Evolutionary conservation across 2,797 vertebrate species (phyloP).

Genomic region (Danio albolineatus): DNA sequence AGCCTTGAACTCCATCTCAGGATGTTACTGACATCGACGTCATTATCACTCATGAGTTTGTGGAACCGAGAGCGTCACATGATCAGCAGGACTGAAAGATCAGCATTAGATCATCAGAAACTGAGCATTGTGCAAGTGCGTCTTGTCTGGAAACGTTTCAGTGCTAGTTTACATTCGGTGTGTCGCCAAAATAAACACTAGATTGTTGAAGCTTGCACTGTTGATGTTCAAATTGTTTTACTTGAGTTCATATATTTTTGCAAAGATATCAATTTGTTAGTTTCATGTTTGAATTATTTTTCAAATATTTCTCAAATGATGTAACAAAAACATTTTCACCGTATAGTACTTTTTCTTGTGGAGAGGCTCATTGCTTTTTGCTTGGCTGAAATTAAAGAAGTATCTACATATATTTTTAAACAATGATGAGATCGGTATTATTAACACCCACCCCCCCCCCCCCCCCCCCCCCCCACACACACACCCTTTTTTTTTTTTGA

Average conservation of each 20-base stretch:
- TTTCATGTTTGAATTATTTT: no score
- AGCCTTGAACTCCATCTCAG: neutral
- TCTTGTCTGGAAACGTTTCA: neutral
- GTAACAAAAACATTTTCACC: no score
- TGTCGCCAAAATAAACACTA: constrained; percentile 2
- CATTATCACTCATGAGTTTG: neutral
- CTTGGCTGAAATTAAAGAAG: no score
- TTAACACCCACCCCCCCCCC: no score
- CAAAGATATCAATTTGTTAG: no score
- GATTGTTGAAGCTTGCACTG: neutral
- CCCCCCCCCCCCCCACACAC: no score
- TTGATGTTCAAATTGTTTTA: neutral
- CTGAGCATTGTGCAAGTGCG: neutral
- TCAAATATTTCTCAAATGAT: no score
- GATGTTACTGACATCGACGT: constrained; percentile 29
- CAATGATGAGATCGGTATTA: no score
- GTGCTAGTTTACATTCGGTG: neutral
- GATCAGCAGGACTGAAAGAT: neutral
- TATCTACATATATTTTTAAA: no score
- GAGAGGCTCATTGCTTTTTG: no score
- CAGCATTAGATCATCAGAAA: constrained; percentile 18
- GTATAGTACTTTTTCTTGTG: no score
- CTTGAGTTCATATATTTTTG: neutral
- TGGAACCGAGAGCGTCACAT: constrained; percentile 21
- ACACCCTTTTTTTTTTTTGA: no score